A percentile compares a stretch with the other conserved stretches of the same genome.
phyloP scores from a whole-genome alignment of 2,113 vertebrate species.

The Meriones unguiculatus region DNA sequence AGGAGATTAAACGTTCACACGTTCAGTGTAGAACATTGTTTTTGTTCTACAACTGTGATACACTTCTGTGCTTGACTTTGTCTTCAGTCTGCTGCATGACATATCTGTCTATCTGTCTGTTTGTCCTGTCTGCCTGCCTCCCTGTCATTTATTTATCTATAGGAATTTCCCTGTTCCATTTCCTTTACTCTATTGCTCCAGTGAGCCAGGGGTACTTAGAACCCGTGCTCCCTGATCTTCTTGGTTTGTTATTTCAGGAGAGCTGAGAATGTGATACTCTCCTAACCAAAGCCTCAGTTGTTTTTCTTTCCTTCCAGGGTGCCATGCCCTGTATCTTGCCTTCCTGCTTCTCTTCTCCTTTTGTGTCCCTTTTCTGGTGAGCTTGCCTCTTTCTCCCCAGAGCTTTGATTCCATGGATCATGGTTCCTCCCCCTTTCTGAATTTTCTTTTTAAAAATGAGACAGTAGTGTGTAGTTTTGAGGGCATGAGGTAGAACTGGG shows the following conservation, averaged over 20 bases:
- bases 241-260: neutral
- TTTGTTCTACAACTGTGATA: neutral
- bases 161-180: neutral
- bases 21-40: neutral
- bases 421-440: neutral
- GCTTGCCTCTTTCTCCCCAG: neutral
- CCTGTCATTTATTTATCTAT: neutral
- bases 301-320: neutral
- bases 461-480: neutral
- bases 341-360: neutral
- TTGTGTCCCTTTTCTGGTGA: neutral
- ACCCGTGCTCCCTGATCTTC: neutral
- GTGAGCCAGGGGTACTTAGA: neutral
- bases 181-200: neutral
- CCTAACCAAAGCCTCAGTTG: neutral
- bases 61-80: neutral
- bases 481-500: neutral
- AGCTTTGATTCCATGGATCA: neutral
- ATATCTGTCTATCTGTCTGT: neutral
- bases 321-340: neutral
- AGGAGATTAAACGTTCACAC: neutral
- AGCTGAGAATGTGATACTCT: neutral
- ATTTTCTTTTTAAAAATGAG: neutral
- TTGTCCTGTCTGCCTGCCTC: neutral
- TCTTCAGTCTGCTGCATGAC: accelerated